Percentiles rank a stretch among this genome's conserved stretches.
Conservation (phyloP, 1,140 invertebrate species). For the Drosophila kurseongensis region DNA sequence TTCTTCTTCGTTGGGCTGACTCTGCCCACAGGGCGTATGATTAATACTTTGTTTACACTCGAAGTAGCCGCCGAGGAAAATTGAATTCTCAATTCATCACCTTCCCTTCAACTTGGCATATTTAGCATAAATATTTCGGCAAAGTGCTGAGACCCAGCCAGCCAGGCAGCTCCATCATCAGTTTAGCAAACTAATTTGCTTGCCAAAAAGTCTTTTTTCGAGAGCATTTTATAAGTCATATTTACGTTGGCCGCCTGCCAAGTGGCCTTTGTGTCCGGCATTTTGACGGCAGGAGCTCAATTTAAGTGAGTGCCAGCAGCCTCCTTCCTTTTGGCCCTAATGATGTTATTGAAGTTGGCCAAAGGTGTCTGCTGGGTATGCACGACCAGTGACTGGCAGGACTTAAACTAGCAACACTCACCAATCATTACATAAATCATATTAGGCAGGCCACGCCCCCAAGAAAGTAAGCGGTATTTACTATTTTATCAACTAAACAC, state of each 20-base stretch:
- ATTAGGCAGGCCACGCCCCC: slow-evolving; percentile 4
- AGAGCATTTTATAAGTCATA: slow-evolving; percentile 47
- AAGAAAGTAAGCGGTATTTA: slow-evolving; percentile 1
- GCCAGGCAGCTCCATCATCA: slow-evolving; percentile 34
- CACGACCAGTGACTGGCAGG: slow-evolving; percentile 5
- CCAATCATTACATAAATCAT: slow-evolving; percentile 45
- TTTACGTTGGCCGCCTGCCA: slow-evolving; percentile 42
- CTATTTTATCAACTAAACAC: slow-evolving; percentile 27
- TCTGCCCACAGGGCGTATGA: slow-evolving; percentile 32
- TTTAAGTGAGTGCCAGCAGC: slow-evolving; percentile 39
- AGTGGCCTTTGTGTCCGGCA: slow-evolving; percentile 39
- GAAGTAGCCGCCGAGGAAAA: slow-evolving; percentile 35
- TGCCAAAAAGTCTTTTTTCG: slow-evolving; percentile 36
- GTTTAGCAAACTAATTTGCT: slow-evolving; percentile 50
- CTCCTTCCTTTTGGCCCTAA: slow-evolving; percentile 5
- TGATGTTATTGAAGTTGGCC: slow-evolving; percentile 43
- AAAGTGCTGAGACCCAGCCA: slow-evolving; percentile 6
- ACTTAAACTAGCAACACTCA: slow-evolving; percentile 7
- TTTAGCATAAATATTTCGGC: slow-evolving; percentile 46
- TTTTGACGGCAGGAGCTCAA: slow-evolving; percentile 36
- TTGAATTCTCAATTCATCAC: slow-evolving; percentile 47
- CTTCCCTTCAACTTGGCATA: slow-evolving; percentile 13
- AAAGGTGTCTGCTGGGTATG: slow-evolving; percentile 20
- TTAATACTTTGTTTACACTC: slow-evolving; percentile 49
- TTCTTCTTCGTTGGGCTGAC: slow-evolving; percentile 13